phyloP scores from a whole-genome alignment of 1,140 invertebrate species.

The Conopomorpha cramerella region DNA sequence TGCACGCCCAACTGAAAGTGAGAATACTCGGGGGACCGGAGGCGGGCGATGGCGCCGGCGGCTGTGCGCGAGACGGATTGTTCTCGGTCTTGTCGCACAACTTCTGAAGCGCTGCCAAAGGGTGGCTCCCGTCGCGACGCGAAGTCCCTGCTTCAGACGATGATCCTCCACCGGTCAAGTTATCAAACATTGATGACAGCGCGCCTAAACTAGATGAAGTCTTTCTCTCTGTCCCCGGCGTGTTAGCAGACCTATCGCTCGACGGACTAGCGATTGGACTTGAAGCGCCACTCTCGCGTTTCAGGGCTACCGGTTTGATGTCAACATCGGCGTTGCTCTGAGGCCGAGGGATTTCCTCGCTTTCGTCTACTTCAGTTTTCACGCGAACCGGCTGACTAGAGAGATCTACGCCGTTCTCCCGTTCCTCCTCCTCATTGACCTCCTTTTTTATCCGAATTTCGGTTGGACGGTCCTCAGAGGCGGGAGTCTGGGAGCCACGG shows the following conservation, averaged over 20 bases:
- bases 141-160: constrained; percentile 51
- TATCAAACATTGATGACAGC: constrained; percentile 89
- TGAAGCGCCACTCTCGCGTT: constrained; percentile 39
- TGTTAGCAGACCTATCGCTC: constrained; percentile 74
- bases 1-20: constrained; percentile 92
- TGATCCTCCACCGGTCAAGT: constrained; percentile 66
- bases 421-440: constrained; percentile 50
- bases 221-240: constrained; percentile 70
- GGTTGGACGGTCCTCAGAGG: constrained; percentile 38
- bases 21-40: constrained; percentile 80
- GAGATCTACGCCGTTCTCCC: constrained; percentile 53
- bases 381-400: constrained; percentile 52
- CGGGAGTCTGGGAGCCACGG: constrained; percentile 55
- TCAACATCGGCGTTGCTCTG: constrained; percentile 57
- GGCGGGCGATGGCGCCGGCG: constrained; percentile 48
- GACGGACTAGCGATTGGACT: constrained; percentile 66
- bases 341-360: constrained; percentile 60
- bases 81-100: constrained; percentile 93
- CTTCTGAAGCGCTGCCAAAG: constrained; percentile 90
- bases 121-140: constrained; percentile 78
- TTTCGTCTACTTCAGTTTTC: constrained; percentile 62
- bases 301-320: constrained; percentile 27
- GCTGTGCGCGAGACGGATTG: constrained; percentile 49
- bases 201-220: constrained; percentile 77
- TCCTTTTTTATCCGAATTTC: constrained; percentile 58